Percentiles rank a stretch among this genome's conserved stretches.
Evolutionary conservation across 1,140 invertebrate species (phyloP).

Genomic region (Spodoptera litura): DNA sequence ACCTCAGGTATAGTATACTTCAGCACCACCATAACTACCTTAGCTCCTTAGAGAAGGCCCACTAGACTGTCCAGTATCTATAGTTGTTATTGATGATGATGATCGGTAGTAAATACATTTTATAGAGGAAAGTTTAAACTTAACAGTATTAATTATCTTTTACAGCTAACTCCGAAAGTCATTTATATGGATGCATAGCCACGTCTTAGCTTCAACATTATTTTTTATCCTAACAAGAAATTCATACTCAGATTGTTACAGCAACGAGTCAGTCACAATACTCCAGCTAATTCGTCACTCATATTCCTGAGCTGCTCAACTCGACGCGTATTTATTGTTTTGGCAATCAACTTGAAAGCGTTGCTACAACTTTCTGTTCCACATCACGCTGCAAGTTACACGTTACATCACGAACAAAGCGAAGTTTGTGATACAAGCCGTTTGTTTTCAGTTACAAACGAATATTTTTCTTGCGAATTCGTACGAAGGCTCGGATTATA

Average conservation of each 20-base stretch:
- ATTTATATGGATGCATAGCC: too few relatives aligned
- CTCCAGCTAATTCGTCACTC: not conserved
- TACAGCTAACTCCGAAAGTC: too few relatives aligned
- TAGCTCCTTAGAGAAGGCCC: too few relatives aligned
- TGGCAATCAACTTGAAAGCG: constrained; percentile 71
- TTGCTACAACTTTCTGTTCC: constrained; percentile 42
- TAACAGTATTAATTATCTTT: too few relatives aligned
- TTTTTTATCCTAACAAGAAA: not conserved
- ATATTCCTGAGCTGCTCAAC: not conserved
- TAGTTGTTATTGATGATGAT: too few relatives aligned
- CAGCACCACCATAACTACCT: too few relatives aligned
- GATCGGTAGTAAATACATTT: too few relatives aligned
- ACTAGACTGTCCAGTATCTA: too few relatives aligned
- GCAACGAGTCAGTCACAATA: not conserved
- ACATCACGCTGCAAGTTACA: constrained; percentile 41
- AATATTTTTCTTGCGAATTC: constrained; percentile 33
- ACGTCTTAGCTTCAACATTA: too few relatives aligned
- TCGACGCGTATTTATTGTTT: constrained; percentile 67
- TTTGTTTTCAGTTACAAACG: constrained; percentile 19
- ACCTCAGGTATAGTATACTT: too few relatives aligned
- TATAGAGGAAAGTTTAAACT: too few relatives aligned
- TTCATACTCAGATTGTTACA: not conserved
- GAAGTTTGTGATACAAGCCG: constrained; percentile 47
- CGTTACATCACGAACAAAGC: constrained; percentile 46
- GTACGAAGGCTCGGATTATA: not conserved